A percentile compares a stretch with the other conserved stretches of the same genome.
Evolutionary conservation across 2,888 invertebrate species (phyloP).

Genomic region (Zootermopsis nevadensis): DNA sequence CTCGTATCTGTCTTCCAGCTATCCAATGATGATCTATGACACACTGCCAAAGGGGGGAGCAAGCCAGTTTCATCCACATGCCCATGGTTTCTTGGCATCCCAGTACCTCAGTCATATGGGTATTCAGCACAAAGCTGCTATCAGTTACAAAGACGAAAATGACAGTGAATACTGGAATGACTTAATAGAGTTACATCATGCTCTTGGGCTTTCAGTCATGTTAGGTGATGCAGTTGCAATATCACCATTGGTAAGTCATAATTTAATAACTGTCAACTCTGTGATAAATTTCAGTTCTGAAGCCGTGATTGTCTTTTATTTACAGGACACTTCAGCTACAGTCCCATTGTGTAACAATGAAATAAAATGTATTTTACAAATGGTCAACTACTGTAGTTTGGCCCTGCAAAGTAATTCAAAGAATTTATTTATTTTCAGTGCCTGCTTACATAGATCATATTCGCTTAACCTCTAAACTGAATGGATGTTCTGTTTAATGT

Average conservation of each 20-base stretch:
- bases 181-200: constrained; percentile 59
- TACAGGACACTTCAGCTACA: no score
- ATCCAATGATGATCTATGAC: constrained; percentile 63
- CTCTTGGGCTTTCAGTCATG: constrained; percentile 59
- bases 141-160: constrained; percentile 57
- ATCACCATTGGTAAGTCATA: constrained; percentile 58
- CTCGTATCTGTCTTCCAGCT: constrained; percentile 53
- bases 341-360: no score
- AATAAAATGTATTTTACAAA: no score
- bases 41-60: constrained; percentile 63
- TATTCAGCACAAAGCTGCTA: constrained; percentile 58
- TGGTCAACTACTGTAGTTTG: no score
- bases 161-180: constrained; percentile 60
- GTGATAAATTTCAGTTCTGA: no score
- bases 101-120: constrained; percentile 61
- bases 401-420: no score
- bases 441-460: no score
- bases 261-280: neutral
- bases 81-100: constrained; percentile 60
- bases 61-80: constrained; percentile 65
- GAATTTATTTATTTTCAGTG: no score
- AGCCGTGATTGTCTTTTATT: no score
- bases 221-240: constrained; percentile 59
- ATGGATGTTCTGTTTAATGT: no score
- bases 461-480: no score